Percentiles rank a stretch among this genome's conserved stretches.
Evolutionary conservation across 2,888 invertebrate species (phyloP).

Genomic region (Atrina japonica): DNA sequence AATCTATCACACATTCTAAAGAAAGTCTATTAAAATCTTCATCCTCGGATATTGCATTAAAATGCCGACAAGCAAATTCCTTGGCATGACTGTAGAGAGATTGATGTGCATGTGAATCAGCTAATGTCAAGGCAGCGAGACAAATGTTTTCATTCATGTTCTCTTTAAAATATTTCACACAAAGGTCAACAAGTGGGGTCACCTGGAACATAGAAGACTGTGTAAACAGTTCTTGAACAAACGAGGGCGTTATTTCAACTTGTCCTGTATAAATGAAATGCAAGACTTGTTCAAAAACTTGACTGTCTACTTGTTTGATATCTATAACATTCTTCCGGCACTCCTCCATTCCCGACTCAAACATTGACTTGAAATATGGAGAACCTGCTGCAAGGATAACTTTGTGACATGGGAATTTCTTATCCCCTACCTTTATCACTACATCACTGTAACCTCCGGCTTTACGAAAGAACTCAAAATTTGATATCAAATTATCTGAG

Average conservation of each 20-base stretch:
- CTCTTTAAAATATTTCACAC: slow-evolving; percentile 68
- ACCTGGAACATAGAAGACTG: slow-evolving; percentile 75
- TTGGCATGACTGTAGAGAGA: slow-evolving; percentile 69
- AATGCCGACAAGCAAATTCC: slow-evolving; percentile 67
- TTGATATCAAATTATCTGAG: slow-evolving; percentile 66
- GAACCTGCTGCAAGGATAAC: slow-evolving; percentile 74
- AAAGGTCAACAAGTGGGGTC: slow-evolving; percentile 61
- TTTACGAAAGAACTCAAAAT: slow-evolving; percentile 67
- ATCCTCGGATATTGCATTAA: slow-evolving; percentile 64
- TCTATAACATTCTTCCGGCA: slow-evolving; percentile 68
- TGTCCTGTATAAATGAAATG: slow-evolving; percentile 73
- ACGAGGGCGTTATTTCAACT: slow-evolving; percentile 62
- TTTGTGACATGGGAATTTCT: slow-evolving; percentile 70
- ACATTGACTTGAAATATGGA: slow-evolving; percentile 74
- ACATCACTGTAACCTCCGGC: slow-evolving; percentile 72
- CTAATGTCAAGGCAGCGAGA: slow-evolving; percentile 72
- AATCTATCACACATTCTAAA: slow-evolving; percentile 66
- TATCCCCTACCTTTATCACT: slow-evolving; percentile 64
- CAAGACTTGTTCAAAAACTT: slow-evolving; percentile 70
- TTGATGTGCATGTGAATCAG: slow-evolving; percentile 72
- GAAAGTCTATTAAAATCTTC: slow-evolving; percentile 73
- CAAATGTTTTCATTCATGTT: slow-evolving; percentile 73
- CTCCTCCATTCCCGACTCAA: slow-evolving; percentile 76
- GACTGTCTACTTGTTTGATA: slow-evolving; percentile 68
- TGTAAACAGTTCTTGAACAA: slow-evolving; percentile 70